Evolutionary conservation across 2,113 vertebrate species (phyloP), one percentile per base, ranked within the genome.

Genomic region (Muntiacus muntjak): DNA sequence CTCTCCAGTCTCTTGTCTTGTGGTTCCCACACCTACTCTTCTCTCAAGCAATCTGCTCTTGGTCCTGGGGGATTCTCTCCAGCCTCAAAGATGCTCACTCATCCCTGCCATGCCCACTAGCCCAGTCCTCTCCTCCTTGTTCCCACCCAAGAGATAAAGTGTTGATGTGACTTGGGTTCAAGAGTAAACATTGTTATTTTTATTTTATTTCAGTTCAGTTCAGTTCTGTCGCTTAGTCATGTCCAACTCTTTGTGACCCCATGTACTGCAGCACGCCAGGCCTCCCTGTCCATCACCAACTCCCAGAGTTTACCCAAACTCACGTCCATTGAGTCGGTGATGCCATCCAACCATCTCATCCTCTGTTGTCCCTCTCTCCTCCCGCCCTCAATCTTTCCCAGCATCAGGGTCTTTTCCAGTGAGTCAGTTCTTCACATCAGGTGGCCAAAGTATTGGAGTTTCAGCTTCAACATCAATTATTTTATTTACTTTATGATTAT

Each of bases 21-120:
- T 26, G n/a, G 12, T 8, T 6, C 36, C 93, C 30, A 1, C 7
- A 8, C 36, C 50, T 36, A 17, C 11, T 21, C 9, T 9, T 21
- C 60, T 15, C 50, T 8, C 8, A 0, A 1, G 15, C 14, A 16
- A 7, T 21, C 14, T 26, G 30, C 17, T 43, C 25, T 26, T 11
- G 25, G 3, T 43, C 47, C 28, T 43, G 26, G 4, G 28, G 47
- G 47, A 9, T 12, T 43, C 43, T 58, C n/a, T 43, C 67, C 93
- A 47, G 36, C 36, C 62, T 62, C 1, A 9, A 30, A 26, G 28
- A n/a, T 36, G n/a, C 25, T 26, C 6, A 6, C 4, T 4, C 47
- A 9, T 54, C 21, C 60, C 83, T 91, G 64, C 1, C 7, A 23
- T 6, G 45, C 23, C 30, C 52, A 11, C 28, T 54, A 45, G 15